These are phyloP conservation scores for Ruditapes philippinarum DNA, from an alignment of 1,140 invertebrate genomes.

Conservation along the genomic window DNA sequence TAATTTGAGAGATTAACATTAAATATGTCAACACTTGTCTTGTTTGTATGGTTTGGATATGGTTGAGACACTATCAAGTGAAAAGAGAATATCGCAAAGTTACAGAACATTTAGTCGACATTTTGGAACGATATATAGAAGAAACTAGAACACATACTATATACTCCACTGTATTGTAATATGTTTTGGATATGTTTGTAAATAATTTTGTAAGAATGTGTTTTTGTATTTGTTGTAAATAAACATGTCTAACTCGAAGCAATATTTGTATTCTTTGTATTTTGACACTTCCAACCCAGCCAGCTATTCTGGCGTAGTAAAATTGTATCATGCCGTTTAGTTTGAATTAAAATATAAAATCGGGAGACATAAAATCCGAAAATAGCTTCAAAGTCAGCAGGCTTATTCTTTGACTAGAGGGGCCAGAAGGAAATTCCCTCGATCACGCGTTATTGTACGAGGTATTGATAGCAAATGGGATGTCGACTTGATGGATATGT, in stretches of 20 bases:
- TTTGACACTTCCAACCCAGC: slow-evolving; percentile 23
- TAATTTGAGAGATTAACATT: neutral
- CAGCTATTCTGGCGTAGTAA: slow-evolving; percentile 22
- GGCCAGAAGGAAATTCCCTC: neutral
- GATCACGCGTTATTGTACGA: neutral
- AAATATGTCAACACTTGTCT: too few species aligned
- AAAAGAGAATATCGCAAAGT: too few species aligned
- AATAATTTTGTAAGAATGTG: slow-evolving; percentile 36
- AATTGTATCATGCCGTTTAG: slow-evolving; percentile 34
- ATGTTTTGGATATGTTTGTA: too few species aligned
- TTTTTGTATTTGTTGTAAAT: neutral
- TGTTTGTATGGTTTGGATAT: too few species aligned
- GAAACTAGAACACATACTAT: too few species aligned
- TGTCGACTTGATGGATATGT: slow-evolving; percentile 53
- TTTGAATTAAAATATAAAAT: slow-evolving; percentile 34
- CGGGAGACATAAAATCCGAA: slow-evolving; percentile 33
- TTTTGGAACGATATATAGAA: too few species aligned
- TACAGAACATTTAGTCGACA: too few species aligned
- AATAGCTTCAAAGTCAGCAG: slow-evolving; percentile 58
- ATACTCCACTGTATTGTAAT: too few species aligned
- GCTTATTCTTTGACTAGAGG: slow-evolving; percentile 42
- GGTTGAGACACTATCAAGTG: too few species aligned
- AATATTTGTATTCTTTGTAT: slow-evolving; percentile 36
- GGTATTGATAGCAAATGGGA: slow-evolving; percentile 36
- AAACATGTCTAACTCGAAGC: slow-evolving; percentile 33